These are phyloP conservation scores for Cheilosia grossa DNA, from an alignment of 2,888 invertebrate genomes.

Conservation along the genomic window DNA sequence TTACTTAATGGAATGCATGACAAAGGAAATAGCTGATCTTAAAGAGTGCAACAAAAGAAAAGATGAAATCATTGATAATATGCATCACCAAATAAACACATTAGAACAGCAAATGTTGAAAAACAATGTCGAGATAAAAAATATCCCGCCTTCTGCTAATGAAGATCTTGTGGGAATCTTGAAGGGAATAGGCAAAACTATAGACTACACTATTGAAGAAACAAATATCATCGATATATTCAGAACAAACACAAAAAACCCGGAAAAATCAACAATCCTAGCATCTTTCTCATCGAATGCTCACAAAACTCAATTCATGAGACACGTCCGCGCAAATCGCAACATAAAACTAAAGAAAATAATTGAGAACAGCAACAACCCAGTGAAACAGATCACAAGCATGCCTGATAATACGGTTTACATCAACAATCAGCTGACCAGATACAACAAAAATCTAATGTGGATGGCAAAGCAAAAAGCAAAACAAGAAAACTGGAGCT, in stretches of 20 bases:
- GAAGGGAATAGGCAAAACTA: constrained; percentile 27
- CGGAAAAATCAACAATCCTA: constrained; percentile 23
- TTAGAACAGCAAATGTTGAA: constrained; percentile 32
- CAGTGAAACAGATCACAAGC: background rate
- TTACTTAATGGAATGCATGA: background rate
- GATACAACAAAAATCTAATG: constrained; percentile 16
- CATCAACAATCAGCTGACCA: constrained; percentile 39
- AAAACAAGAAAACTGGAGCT: constrained; percentile 34
- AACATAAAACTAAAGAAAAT: constrained; percentile 11
- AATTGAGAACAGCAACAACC: constrained; percentile 8
- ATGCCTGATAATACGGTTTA: constrained; percentile 21
- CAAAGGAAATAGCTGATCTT: constrained; percentile 5
- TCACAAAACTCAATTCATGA: background rate
- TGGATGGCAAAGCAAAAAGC: constrained; percentile 36
- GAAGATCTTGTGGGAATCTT: constrained; percentile 33
- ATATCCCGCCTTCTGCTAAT: constrained; percentile 5
- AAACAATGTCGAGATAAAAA: constrained; percentile 40
- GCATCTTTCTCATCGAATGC: constrained; percentile 14
- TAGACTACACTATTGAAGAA: constrained; percentile 1
- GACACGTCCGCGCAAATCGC: constrained; percentile 9
- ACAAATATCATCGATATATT: constrained; percentile 21
- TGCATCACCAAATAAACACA: constrained; percentile 41
- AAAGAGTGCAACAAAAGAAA: constrained; percentile 33
- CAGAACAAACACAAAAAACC: constrained; percentile 31
- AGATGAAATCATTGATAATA: constrained; percentile 21